Evolutionary conservation across 2,888 invertebrate genomes (phyloP), one percentile per base, ranked within the genome.

Genomic region (Drosophila lutescens): DNA sequence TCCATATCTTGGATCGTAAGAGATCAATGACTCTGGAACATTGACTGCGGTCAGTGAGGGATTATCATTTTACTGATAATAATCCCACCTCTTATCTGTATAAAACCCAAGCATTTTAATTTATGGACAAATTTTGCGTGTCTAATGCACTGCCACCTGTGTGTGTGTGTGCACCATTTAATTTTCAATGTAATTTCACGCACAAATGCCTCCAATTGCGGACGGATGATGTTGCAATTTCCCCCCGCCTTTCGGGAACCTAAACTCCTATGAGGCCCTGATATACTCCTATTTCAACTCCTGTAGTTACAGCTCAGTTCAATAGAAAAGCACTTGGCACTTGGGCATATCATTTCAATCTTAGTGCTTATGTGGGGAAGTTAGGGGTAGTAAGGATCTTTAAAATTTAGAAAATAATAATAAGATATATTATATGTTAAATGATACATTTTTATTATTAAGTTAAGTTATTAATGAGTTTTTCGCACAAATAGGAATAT

Each of bases 151-250:
- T 66, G 61, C 67, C 13, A 62, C 53, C 63, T 26, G 17, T 51
- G 59, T 41, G 74, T 76, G 70, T 80, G 53, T 67, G 82, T 80
- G 83, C 86, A 73, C 83, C 77, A 83, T 83, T 86, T 83, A 86
- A 83, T 86, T 83, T 86, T 74, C 81, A 86, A 83, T 86, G 83
- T 86, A 83, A 83, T 83, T 83, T 83, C 84, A 83, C 79, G 83
- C 86, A 56, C 83, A 83, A 83, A 80, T 83, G 80, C 79, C 84
- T 80, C 65, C 75, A 82, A 85, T 74, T 76, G 82, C 72, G 44
- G 60, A 61, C 59, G 56, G 55, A 67, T 17, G 23, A 20, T 54
- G 47, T 23, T 38, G 67, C 56, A 55, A 15, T 30, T 26, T 12
- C 23, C n/a, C 12, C 38, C 62, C 6, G 3, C 30, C 30, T 30